Evolutionary conservation across 2,113 vertebrate genomes (phyloP).

Genomic region (Chionodraco myersi): DNA sequence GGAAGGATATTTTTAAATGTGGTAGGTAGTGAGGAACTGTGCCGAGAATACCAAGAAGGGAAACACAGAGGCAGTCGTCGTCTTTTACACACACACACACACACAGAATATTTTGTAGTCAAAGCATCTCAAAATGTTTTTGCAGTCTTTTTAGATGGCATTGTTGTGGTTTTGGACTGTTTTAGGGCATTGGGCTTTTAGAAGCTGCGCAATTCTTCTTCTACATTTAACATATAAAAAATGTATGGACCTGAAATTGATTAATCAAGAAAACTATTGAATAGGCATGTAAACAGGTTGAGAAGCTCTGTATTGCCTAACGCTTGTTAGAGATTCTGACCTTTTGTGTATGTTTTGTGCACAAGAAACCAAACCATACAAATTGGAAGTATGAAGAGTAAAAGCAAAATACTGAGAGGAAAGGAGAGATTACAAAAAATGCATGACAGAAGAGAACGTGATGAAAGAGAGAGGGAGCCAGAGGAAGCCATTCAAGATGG

Average conservation of each 20-base stretch:
- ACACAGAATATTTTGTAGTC: not conserved
- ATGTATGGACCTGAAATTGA: not conserved
- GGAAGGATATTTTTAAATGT: not conserved
- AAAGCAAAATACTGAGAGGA: not conserved
- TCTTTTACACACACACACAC: not conserved
- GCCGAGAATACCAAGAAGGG: constrained; percentile 19
- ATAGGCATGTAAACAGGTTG: not conserved
- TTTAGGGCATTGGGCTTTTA: not conserved
- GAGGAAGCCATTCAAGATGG: constrained; percentile 23
- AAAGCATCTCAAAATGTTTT: not conserved
- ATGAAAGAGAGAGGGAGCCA: not conserved
- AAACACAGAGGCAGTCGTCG: not conserved
- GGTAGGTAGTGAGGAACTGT: not conserved
- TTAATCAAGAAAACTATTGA: not conserved
- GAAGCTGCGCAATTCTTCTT: too few species aligned
- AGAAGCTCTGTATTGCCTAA: not conserved
- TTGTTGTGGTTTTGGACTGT: not conserved
- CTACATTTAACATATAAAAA: not conserved
- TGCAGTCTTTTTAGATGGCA: not conserved
- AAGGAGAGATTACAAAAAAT: not conserved
- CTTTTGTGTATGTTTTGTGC: not conserved
- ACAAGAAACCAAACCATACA: constrained; percentile 19
- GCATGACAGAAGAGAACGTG: constrained; percentile 13
- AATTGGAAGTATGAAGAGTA: not conserved
- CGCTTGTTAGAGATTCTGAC: not conserved